Conservation (phyloP, 2,888 invertebrate species). For the Miltochrista miniata region DNA sequence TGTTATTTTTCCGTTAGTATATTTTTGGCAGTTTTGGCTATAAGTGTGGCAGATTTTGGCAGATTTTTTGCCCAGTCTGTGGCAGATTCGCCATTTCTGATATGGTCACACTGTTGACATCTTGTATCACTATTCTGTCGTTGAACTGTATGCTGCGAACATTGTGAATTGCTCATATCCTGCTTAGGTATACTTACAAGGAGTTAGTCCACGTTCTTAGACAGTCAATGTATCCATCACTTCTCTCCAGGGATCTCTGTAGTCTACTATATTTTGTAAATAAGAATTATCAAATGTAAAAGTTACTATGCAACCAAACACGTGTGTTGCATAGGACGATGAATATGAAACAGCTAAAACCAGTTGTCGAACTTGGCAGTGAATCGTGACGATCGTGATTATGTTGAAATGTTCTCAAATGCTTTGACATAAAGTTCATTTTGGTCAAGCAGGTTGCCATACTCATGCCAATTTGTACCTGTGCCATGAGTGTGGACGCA, state of each 20-base stretch:
- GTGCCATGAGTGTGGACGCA: slow-evolving; percentile 53
- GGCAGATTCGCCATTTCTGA: too few relatives aligned
- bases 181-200: slow-evolving; percentile 44
- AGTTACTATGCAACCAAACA: slow-evolving; percentile 57
- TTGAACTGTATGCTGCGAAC: slow-evolving; percentile 59
- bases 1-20: too few relatives aligned
- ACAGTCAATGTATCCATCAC: slow-evolving; percentile 44
- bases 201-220: slow-evolving; percentile 39
- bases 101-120: too few relatives aligned
- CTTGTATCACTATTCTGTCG: slow-evolving; percentile 60
- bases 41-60: too few relatives aligned
- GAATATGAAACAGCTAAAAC: slow-evolving; percentile 63
- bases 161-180: slow-evolving; percentile 70
- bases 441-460: slow-evolving; percentile 18
- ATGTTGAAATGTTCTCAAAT: slow-evolving; percentile 26
- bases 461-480: slow-evolving; percentile 53
- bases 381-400: slow-evolving; percentile 48
- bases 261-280: slow-evolving; percentile 18
- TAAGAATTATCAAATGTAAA: slow-evolving; percentile 20
- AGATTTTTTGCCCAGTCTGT: too few relatives aligned
- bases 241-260: slow-evolving; percentile 27
- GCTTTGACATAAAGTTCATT: slow-evolving; percentile 25
- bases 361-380: slow-evolving; percentile 78
- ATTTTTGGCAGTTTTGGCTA: too few relatives aligned
- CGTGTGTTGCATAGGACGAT: slow-evolving; percentile 54